These are phyloP conservation scores for Ophiothrix spiculata DNA, from an alignment of 35 echinoderm and acorn worm genomes.

Conservation along the genomic window DNA sequence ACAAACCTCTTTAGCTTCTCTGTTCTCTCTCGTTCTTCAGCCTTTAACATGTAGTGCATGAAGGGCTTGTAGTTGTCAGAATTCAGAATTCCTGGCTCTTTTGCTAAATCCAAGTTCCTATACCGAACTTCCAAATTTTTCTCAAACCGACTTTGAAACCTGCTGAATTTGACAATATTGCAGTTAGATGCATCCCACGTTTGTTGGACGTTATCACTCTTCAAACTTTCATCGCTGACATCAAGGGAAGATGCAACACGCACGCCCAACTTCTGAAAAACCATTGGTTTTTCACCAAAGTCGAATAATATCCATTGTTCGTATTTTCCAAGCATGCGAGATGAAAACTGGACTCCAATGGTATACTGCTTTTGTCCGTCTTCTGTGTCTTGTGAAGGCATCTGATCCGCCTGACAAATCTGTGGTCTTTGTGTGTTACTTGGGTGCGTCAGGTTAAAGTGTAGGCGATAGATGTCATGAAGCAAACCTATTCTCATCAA, in stretches of 20 bases:
- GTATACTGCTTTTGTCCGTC: constrained; percentile 15
- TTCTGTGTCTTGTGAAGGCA: not conserved
- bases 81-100: not conserved
- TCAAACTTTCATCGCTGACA: not conserved
- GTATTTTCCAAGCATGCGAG: constrained; percentile 59
- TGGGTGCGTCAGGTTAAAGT: constrained; percentile 68
- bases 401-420: constrained; percentile 62
- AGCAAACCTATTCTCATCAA: constrained; percentile 66
- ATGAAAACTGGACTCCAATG: constrained; percentile 50
- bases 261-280: not conserved
- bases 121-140: not conserved
- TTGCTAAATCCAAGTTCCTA: not conserved
- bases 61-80: constrained; percentile 42
- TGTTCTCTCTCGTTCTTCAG: constrained; percentile 46
- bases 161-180: not conserved
- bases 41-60: constrained; percentile 58
- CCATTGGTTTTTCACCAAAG: constrained; percentile 29
- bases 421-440: constrained; percentile 55
- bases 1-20: constrained; percentile 38
- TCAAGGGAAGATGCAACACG: not conserved
- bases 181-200: not conserved
- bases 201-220: not conserved
- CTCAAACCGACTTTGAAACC: not conserved
- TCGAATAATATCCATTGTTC: constrained; percentile 84
- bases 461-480: constrained; percentile 61